Base-by-base conservation (phyloP, 2,888 invertebrate genomes). In the Adela reaumurella region DNA sequence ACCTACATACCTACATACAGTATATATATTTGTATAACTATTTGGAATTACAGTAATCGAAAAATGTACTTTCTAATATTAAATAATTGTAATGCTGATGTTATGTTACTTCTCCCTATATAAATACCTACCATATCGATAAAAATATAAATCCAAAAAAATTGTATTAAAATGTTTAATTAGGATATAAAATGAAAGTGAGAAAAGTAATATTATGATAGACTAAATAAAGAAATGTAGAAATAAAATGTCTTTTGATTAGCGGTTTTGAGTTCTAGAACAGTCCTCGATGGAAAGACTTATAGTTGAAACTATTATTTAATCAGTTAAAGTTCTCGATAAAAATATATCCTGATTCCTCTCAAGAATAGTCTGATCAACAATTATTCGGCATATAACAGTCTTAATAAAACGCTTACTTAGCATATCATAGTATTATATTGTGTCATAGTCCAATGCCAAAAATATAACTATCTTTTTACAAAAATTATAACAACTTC, bases 341-440 rank as follows among this genome's bases (percentile, higher is more conserved):
- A 71, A 35, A 8, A 14, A 74, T 71, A 76, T 76, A 74, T 74
- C 63, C 74, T 74, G 73, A 77, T 77, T 77, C 77, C 77, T 77
- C 74, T 77, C 69, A 76, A 69, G 74, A 76, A 78, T 77, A 77
- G 77, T 77, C 77, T 78, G 78, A 78, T 74, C 76, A 77, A 73
- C 71, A 65, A 77, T 74, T 77, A 76, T 77, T 76, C 74, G 77
- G 77, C 77, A 77, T 77, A 77, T 77, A 74, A 77, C 77, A 76
- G 77, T 78, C 77, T 78, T 77, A 76, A 77, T 77, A 76, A 78
- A 78, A 76, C 78, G 78, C 78, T 78, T 78, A 78, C 74, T 76
- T 78, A 78, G 78, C 78, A 78, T 78, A 78, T 78, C 78, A 78
- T 78, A 77, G 78, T 78, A 78, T 78, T 77, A 77, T 78, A 78